Percentiles rank a stretch among this genome's conserved stretches.
phyloP scores from a whole-genome alignment of 2,113 vertebrate species.

The Poeciliopsis prolifica region DNA sequence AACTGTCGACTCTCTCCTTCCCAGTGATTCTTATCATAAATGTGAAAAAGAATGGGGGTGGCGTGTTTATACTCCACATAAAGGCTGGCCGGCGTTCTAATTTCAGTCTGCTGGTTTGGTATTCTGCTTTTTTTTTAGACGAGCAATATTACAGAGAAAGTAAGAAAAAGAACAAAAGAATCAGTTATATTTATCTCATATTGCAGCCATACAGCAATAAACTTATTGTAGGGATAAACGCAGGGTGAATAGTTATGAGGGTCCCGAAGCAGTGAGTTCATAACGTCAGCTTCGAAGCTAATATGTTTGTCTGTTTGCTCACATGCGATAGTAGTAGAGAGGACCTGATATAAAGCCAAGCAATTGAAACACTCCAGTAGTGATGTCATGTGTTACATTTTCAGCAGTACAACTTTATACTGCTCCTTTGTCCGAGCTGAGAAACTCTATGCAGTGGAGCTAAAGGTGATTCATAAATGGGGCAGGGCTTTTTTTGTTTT shows the following conservation, averaged over 20 bases:
- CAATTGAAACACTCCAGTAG: not conserved
- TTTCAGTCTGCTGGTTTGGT: constrained; percentile 51
- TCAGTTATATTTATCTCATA: constrained; percentile 51
- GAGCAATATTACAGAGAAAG: constrained; percentile 38
- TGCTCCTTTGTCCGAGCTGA: constrained; percentile 32
- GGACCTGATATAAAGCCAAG: constrained; percentile 2
- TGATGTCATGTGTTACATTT: constrained; percentile 27
- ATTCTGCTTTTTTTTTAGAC: constrained; percentile 47
- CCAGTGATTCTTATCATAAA: constrained; percentile 72
- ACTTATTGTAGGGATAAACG: constrained; percentile 32
- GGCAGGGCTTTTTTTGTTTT: constrained; percentile 45
- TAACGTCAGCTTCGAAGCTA: constrained; percentile 18
- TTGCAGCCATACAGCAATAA: constrained; percentile 43
- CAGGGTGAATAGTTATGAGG: constrained; percentile 37
- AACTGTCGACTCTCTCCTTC: constrained; percentile 64
- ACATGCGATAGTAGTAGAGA: constrained; percentile 19
- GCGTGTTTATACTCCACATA: constrained; percentile 69
- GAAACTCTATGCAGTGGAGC: constrained; percentile 37
- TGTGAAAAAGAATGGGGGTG: constrained; percentile 57
- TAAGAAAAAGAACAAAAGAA: constrained; percentile 22
- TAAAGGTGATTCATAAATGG: constrained; percentile 21
- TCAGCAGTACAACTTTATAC: constrained; percentile 23
- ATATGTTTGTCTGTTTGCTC: constrained; percentile 8
- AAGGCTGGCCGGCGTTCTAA: constrained; percentile 53
- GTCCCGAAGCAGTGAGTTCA: constrained; percentile 30